Base-by-base conservation (phyloP, 2,113 vertebrate species). In the Rostratula benghalensis region DNA sequence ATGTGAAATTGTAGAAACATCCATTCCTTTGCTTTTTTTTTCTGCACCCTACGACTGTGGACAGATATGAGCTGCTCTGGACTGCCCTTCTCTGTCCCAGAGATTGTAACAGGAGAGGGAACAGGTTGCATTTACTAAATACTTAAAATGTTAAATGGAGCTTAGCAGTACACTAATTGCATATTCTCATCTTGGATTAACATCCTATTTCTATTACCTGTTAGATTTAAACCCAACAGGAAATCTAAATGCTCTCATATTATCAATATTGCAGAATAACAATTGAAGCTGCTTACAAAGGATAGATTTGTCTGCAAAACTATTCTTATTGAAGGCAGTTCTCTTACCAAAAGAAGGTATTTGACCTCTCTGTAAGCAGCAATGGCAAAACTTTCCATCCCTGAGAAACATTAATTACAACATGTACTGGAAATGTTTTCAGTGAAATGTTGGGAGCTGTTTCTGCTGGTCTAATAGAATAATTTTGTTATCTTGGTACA, bases 1-100 rank as follows among this genome's bases (percentile, higher is more conserved):
- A 19, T 1, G 2, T 0, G 0, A 9, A 14, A 18, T 10, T 82
- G 27, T 39, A 57, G 51, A 30, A 61, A 25, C 1, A 10, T 57
- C 3, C 37, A 10, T 79, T 73, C 14, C 48, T 6, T 1, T 2
- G 7, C 9, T 56, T 41, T 37, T 65, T 37, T 65, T 78, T 64
- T 60, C 46, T 93, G 23, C 3, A 35, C 14, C 27, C 28, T 8
- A 31, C 17, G 6, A 19, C 27, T 28, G 15, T 70, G n/a, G 23
- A 37, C 14, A 65, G 35, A 21, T 71, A 37, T 0, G 4, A 45
- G 24, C n/a, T 71, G 27, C 68, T 63, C 25, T 75, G 30, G 69
- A 33, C 35, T 77, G 10, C 11, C 6, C 11, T 37, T 59, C 4
- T 78, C 12, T 10, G 12, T 54, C 43, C 10, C 33, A 48, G 30